Evolutionary conservation across 2,113 vertebrate genomes (phyloP), one percentile per base, ranked within the genome.

Genomic region (Ranitomeya variabilis): DNA sequence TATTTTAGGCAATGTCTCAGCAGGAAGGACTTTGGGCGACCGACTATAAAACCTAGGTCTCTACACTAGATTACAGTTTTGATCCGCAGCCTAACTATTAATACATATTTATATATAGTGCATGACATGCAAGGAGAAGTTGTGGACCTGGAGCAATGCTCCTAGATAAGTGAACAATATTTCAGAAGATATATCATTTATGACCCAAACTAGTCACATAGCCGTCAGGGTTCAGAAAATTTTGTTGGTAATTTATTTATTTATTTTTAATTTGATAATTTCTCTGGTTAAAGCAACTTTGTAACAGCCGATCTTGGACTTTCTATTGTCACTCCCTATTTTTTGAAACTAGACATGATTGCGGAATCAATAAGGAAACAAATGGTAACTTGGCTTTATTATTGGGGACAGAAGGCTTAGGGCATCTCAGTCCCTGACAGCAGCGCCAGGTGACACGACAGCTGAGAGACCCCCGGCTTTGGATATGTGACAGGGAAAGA

Each of bases 1-100:
- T 89, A 89, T 89, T 89, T 89, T 89, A 69, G 82, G 73, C 87
- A 45, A n/a, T 85, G 87, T 79, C 87, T 23, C 73, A 77, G 73
- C 71, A 79, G 59, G 45, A 31, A 31, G 77, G 60, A 80, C 31
- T 80, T 62, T 37, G 80, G 67, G 66, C 79, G 60, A 54, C 67
- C 69, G 77, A 37, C 62, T 45, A 51, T 71, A 81, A 71, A 71
- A 55, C 78, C 78, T 7, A 3, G 52, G 26, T 69, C 54, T 80
- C 77, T 81, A 15, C 26, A 60, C 86, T 81, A 59, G 78, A 59
- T 59, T 73, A 59, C 26, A 87, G 52, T 16, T 80, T 5, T 52
- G 77, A 67, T 81, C 78, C 71, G 10, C 26, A 60, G 8, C 21
- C 67, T 67, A 71, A 73, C 78, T 81, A 81, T 57, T 71, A 87